These are phyloP conservation scores for Meliscaeva auricollis DNA, from an alignment of 2,888 invertebrate species.

Conservation along the genomic window DNA sequence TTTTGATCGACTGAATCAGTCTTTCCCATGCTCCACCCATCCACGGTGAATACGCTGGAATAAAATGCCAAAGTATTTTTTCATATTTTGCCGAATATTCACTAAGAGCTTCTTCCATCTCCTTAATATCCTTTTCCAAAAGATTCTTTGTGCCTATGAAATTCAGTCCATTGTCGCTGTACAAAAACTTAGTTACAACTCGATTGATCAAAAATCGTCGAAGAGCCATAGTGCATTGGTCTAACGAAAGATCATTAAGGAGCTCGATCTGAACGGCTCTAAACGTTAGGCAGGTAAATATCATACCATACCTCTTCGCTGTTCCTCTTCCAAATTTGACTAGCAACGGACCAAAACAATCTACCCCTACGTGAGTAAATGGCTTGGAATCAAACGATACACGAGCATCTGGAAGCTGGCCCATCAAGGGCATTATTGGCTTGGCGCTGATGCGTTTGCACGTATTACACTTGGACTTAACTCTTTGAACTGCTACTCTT, in stretches of 20 bases:
- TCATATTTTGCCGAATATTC: slow-evolving; percentile 19
- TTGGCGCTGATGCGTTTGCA: not conserved
- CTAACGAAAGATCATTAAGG: not conserved
- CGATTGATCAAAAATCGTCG: slow-evolving; percentile 1
- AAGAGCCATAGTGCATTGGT: not conserved
- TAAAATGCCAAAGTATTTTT: slow-evolving; percentile 18
- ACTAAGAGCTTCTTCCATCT: slow-evolving; percentile 11
- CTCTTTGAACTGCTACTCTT: not conserved
- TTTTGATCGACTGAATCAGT: slow-evolving; percentile 16
- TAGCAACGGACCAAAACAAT: too few relatives aligned
- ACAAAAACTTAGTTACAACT: slow-evolving; percentile 5
- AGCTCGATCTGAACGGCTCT: slow-evolving; percentile 17
- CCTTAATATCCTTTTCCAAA: slow-evolving; percentile 17
- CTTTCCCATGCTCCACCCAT: slow-evolving; percentile 27
- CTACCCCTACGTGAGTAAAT: too few relatives aligned
- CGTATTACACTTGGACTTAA: not conserved
- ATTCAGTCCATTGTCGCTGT: slow-evolving; percentile 20
- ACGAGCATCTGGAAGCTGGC: not conserved
- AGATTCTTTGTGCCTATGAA: slow-evolving; percentile 17
- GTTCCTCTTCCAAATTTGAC: slow-evolving; percentile 2
- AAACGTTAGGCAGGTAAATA: slow-evolving; percentile 17
- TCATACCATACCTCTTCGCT: slow-evolving; percentile 4
- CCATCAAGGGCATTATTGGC: slow-evolving; percentile 4
- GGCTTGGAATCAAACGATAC: not conserved
- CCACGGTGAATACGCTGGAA: slow-evolving; percentile 23